A percentile compares a stretch with the other conserved stretches of the same genome.
Conservation (phyloP, 2,888 invertebrate genomes). For the Meteorus cinctellus region DNA sequence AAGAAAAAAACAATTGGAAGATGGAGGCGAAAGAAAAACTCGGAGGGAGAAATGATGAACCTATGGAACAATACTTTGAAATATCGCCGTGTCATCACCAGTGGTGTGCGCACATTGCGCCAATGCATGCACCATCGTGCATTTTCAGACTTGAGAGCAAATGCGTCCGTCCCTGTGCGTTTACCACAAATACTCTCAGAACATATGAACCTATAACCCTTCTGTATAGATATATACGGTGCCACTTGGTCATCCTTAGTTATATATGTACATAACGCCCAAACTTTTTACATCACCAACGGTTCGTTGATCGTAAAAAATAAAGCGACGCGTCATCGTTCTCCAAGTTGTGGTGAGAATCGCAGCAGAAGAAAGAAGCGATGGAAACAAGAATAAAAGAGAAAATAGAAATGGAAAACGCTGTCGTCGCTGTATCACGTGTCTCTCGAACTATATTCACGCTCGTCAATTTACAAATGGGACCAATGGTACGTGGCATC, state of each 20-base stretch:
- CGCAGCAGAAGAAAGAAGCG: not conserved
- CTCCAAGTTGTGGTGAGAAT: not conserved
- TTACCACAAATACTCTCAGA: slow-evolving; percentile 54
- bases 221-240: not conserved
- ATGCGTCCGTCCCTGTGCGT: slow-evolving; percentile 53
- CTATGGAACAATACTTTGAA: slow-evolving; percentile 66
- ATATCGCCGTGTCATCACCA: slow-evolving; percentile 67
- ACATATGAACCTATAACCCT: slow-evolving; percentile 12
- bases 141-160: slow-evolving; percentile 46
- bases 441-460: slow-evolving; percentile 1
- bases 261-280: slow-evolving; percentile 5
- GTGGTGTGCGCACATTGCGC: not conserved
- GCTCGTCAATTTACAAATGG: slow-evolving; percentile 31
- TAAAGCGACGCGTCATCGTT: slow-evolving; percentile 36
- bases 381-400: not conserved
- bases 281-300: slow-evolving; percentile 25
- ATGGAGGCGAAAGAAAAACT: slow-evolving; percentile 37
- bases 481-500: not conserved
- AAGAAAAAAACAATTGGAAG: slow-evolving; percentile 33
- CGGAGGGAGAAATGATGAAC: slow-evolving; percentile 43
- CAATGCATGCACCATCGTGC: slow-evolving; percentile 49
- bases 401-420: not conserved
- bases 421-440: too few species aligned
- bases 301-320: slow-evolving; percentile 27
- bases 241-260: not conserved